Evolutionary conservation across 2,888 invertebrate species (phyloP), one percentile per base, ranked within the genome.

Genomic region (Heteromurus nitidus): DNA sequence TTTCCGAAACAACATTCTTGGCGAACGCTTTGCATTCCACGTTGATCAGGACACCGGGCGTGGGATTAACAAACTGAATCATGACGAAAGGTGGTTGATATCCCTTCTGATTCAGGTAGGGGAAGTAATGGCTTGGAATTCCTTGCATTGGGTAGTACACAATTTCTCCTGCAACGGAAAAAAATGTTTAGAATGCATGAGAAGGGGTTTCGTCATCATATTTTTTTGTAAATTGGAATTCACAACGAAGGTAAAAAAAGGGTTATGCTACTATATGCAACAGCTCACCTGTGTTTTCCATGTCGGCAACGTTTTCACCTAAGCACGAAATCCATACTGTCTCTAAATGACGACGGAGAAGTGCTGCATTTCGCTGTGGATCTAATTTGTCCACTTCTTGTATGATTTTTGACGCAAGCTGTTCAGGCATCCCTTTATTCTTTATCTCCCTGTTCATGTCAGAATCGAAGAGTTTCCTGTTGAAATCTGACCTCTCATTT

Each of bases 11-110:
- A 89, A 96, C 95, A 91, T 96, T 96, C 90, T 93, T 93, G 88
- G 96, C 96, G 95, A 95, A 96, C 88, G 96, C 95, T 92, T 95
- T 95, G 91, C 96, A 96, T 90, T 96, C 96, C 90, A 96, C 94
- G 91, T 96, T 96, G 91, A 96, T 95, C 88, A 96, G 92, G 64
- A 96, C 95, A 84, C 95, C 95, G 90, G 93, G 95, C 30, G 70
- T 58, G n/a, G 80, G 76, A 24, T 76, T 58, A 31, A 42, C 64
- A 89, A 97, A 96, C 89, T 94, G 93, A 86, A 96, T 95, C 88
- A 96, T 96, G 84, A 97, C 95, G 86, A 96, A 92, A 65, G 97
- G 97, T 89, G 96, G 95, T 88, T 96, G 92, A 89, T 96, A 97
- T 18, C 96, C 95, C 82, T 93, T 93, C 88, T 93, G 92, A 90